Evolutionary conservation across 30 jellyfish, hydroid and myxozoan genomes (phyloP).

Genomic region (Cassiopea andromeda): DNA sequence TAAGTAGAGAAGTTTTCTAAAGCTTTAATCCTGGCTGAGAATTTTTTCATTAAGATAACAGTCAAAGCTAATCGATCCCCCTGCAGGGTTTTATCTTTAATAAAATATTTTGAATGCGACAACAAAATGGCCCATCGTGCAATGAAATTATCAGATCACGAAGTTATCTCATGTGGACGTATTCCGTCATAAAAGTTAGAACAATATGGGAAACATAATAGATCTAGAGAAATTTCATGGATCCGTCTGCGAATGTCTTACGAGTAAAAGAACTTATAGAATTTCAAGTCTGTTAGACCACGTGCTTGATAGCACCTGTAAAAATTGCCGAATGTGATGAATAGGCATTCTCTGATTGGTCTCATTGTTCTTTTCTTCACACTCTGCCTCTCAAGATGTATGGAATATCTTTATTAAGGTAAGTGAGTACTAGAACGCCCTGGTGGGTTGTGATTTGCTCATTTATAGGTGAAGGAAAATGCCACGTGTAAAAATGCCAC

Average conservation of each 20-base stretch:
- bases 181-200: not conserved
- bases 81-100: not conserved
- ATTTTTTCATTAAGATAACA: too few species aligned
- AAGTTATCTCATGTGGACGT: not conserved
- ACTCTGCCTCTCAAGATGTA: not conserved
- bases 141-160: not conserved
- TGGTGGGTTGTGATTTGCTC: too few species aligned
- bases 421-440: too few species aligned
- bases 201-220: not conserved
- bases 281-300: not conserved
- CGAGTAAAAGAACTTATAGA: not conserved
- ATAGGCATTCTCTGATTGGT: too few species aligned
- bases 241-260: not conserved
- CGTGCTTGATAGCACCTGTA: not conserved
- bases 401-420: too few species aligned
- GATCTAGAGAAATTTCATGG: not conserved
- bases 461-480: too few species aligned
- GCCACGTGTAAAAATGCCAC: too few species aligned
- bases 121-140: not conserved
- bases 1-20: too few species aligned
- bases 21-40: too few species aligned
- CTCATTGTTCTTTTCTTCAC: not conserved
- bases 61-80: not conserved
- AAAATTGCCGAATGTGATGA: not conserved
- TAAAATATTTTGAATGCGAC: not conserved